Base-by-base conservation (phyloP, 1,140 invertebrate genomes). In the Steinernema khuongi region DNA sequence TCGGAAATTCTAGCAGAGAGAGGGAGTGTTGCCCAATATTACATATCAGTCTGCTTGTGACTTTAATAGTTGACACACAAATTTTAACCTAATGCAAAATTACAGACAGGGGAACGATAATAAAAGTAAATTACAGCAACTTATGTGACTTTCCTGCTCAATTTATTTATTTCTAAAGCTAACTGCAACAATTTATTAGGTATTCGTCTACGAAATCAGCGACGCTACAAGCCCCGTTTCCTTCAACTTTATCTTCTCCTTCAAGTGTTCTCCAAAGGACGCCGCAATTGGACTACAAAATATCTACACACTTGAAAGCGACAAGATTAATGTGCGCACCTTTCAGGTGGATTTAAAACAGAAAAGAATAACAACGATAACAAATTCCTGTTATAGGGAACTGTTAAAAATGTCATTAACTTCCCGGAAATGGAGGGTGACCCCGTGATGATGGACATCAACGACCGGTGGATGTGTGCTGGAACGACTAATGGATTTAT, bases 401-500 rank as follows among this genome's bases (percentile, higher is more conserved):
- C 90, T 1, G 85, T 93, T 0, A 90, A 93, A 75, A 90, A 93
- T 81, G 89, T 89, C 18, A 87, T 96, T 1, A 88, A 88, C 18
- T 89, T 90, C 67, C 86, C 88, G 22, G 89, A 90, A 29, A 88
- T 88, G 70, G 92, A 93, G 88, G 93, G 95, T 0, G 91, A 93
- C 85, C 92, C 93, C 1, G 91, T 94, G 36, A 90, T 90, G 26
- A 90, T 97, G 81, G 91, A 93, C 83, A 87, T 94, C 0, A 93
- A 91, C 70, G 89, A 89, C 33, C 89, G 90, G 77, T 96, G 90
- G 86, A 87, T 98, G 18, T 91, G 91, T 0, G 90, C 94, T 2
- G 92, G 91, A 18, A 95, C 94, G 18, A 90, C 92, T 77, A 91
- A 91, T 86, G 94, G 94, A 1, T 90, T 90, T 73, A 85, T 98